Percentiles rank a stretch among this genome's conserved stretches.
phyloP scores from a whole-genome alignment of 2,797 vertebrate species.

The Enteromius mattozi region DNA sequence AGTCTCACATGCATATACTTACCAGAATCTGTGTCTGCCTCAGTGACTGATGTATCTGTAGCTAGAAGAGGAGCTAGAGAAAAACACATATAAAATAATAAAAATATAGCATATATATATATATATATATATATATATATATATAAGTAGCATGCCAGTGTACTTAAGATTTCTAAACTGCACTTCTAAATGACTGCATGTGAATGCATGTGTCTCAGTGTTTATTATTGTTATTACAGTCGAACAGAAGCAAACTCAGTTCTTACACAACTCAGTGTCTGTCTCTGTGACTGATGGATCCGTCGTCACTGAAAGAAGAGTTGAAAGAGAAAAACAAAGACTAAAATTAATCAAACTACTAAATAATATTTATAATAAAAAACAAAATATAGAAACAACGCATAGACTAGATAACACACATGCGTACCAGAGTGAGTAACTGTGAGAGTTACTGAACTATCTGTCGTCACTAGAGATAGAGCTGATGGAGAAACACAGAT shows the following conservation, averaged over 20 bases:
- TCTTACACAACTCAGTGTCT: not conserved
- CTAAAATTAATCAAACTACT: not conserved
- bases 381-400: not conserved
- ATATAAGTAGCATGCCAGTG: too few relatives aligned
- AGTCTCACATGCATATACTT: too few relatives aligned
- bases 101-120: too few relatives aligned
- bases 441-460: not conserved
- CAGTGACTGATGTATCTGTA: not conserved
- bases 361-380: not conserved
- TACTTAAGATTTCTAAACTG: too few relatives aligned
- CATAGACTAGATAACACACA: too few relatives aligned
- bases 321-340: not conserved
- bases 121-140: too few relatives aligned
- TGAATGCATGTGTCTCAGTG: too few relatives aligned
- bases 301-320: not conserved
- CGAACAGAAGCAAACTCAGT: not conserved
- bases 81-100: not conserved
- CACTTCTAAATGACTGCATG: too few relatives aligned
- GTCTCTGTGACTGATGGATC: not conserved
- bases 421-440: not conserved
- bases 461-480: not conserved
- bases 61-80: not conserved
- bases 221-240: not conserved
- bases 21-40: not conserved
- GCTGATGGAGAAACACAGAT: not conserved